Evolutionary conservation across 1,140 invertebrate species (phyloP).

Genomic region (Odontomachus brunneus): DNA sequence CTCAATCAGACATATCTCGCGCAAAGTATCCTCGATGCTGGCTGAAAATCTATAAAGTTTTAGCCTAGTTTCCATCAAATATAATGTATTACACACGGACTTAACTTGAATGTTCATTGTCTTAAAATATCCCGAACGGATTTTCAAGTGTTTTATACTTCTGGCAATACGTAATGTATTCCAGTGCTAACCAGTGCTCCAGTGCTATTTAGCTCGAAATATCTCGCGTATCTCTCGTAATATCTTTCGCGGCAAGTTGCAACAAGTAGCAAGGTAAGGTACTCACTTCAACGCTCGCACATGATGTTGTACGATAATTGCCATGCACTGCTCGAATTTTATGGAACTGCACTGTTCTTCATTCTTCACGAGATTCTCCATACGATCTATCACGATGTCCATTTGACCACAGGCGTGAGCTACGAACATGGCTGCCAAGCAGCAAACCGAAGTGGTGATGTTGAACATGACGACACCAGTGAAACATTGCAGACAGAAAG

Average conservation of each 20-base stretch:
- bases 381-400: slow-evolving; percentile 51
- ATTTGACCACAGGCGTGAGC: slow-evolving; percentile 73
- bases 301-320: slow-evolving; percentile 36
- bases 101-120: background rate
- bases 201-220: background rate
- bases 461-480: slow-evolving; percentile 71
- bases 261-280: slow-evolving; percentile 12
- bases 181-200: background rate
- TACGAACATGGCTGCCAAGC: slow-evolving; percentile 70
- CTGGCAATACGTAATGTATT: background rate
- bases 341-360: background rate
- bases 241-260: background rate
- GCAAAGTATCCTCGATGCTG: slow-evolving; percentile 47
- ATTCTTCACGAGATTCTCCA: slow-evolving; percentile 48
- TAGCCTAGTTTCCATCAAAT: background rate
- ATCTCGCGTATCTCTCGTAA: background rate
- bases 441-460: slow-evolving; percentile 68
- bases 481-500: slow-evolving; percentile 67
- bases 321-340: background rate
- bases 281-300: slow-evolving; percentile 46
- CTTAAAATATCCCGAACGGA: background rate
- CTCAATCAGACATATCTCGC: slow-evolving; percentile 65
- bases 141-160: background rate
- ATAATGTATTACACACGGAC: background rate
- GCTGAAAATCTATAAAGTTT: slow-evolving; percentile 50